Conservation (phyloP, 2,888 invertebrate genomes). For the Coenonympha glycerion region DNA sequence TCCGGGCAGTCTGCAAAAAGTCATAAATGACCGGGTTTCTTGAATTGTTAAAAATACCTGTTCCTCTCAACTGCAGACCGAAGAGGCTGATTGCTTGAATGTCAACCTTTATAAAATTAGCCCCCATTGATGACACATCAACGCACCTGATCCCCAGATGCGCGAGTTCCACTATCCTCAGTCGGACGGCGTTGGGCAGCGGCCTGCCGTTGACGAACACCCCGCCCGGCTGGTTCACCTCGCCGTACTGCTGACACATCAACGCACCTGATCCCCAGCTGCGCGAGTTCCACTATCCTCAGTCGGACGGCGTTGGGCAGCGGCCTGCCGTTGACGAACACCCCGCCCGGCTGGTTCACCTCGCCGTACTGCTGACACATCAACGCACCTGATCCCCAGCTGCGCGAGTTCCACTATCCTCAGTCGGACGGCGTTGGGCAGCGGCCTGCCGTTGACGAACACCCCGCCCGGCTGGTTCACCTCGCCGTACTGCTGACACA, state of each 20-base stretch:
- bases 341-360: conserved; percentile 96
- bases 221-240: conserved; percentile 97
- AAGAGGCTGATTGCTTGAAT: not conserved
- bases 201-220: conserved; percentile 96
- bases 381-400: conserved; percentile 82
- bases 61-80: not conserved
- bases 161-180: conserved; percentile 92
- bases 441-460: conserved; percentile 93
- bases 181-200: conserved; percentile 89
- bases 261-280: conserved; percentile 84
- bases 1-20: too few species aligned
- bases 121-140: not conserved
- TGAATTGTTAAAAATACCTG: too few species aligned
- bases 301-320: conserved; percentile 91
- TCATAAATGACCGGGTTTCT: too few species aligned
- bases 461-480: conserved; percentile 97
- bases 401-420: conserved; percentile 94
- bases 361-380: conserved; percentile 99
- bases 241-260: conserved; percentile 98
- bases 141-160: conserved; percentile 85
- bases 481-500: conserved; percentile 98
- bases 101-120: too few species aligned
- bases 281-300: conserved; percentile 92
- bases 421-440: conserved; percentile 91
- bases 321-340: conserved; percentile 95